Percentiles rank a stretch among this genome's conserved stretches.
Evolutionary conservation across 2,113 vertebrate genomes (phyloP).

Genomic region (Rhodinocichla rosea): DNA sequence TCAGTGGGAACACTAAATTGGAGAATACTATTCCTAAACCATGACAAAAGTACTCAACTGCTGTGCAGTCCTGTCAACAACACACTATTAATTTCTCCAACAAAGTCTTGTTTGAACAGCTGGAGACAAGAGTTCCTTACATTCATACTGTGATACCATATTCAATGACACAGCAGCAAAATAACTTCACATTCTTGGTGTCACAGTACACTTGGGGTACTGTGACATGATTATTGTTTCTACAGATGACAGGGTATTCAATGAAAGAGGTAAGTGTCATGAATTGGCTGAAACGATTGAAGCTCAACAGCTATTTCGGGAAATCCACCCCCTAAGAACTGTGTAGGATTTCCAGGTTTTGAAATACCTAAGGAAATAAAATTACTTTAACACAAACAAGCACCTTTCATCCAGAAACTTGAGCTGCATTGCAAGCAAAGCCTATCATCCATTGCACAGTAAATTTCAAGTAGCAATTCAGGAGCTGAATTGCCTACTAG

Average conservation of each 20-base stretch:
- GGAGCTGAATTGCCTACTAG: not conserved
- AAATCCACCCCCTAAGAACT: not conserved
- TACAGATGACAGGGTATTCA: not conserved
- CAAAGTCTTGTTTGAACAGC: not conserved
- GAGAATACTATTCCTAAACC: not conserved
- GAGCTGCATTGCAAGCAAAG: not conserved
- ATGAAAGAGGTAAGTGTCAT: not conserved
- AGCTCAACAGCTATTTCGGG: not conserved
- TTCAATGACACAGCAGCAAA: not conserved
- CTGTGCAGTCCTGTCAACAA: not conserved
- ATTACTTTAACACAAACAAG: not conserved
- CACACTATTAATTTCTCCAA: not conserved
- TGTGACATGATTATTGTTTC: not conserved
- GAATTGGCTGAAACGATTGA: not conserved
- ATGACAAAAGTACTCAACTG: not conserved
- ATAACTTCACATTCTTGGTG: not conserved
- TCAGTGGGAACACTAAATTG: not conserved
- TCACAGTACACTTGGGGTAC: not conserved
- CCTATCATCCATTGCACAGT: too few species aligned
- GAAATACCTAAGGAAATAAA: not conserved
- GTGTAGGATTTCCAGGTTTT: not conserved
- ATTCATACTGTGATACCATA: not conserved
- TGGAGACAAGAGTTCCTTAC: not conserved
- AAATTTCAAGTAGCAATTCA: not conserved
- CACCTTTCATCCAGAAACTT: not conserved